Evolutionary conservation across 35 echinoderm and acorn worm genomes (phyloP).

Genomic region (Heliocidaris tuberculata): DNA sequence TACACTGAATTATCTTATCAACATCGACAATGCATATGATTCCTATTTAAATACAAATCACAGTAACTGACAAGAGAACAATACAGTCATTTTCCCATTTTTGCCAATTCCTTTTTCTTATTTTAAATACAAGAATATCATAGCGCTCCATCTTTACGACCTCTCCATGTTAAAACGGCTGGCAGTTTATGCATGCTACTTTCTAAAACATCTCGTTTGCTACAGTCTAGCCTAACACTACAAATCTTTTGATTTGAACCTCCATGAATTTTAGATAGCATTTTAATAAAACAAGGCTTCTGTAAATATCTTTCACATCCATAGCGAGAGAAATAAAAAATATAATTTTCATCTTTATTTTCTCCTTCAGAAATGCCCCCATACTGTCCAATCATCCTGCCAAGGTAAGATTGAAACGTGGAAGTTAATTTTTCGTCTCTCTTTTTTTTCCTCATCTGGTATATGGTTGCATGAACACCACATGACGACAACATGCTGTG

Average conservation of each 20-base stretch:
- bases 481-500: constrained; percentile 53
- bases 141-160: background rate
- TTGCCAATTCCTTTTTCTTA: background rate
- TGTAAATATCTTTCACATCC: background rate
- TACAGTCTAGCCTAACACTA: background rate
- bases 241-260: background rate
- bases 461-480: constrained; percentile 27
- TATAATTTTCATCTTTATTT: background rate
- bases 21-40: background rate
- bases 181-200: constrained; percentile 9
- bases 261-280: background rate
- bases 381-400: background rate
- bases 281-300: constrained; percentile 3
- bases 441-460: background rate
- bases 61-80: background rate
- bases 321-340: constrained; percentile 4
- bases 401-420: background rate
- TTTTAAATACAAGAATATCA: constrained; percentile 29
- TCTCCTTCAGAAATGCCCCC: background rate
- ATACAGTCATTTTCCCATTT: background rate
- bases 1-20: constrained; percentile 27
- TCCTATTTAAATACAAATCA: constrained; percentile 31
- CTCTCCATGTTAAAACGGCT: background rate
- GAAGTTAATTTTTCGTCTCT: background rate
- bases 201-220: background rate